Evolutionary conservation across 2,113 vertebrate genomes (phyloP).

Genomic region (Catagonus wagneri): DNA sequence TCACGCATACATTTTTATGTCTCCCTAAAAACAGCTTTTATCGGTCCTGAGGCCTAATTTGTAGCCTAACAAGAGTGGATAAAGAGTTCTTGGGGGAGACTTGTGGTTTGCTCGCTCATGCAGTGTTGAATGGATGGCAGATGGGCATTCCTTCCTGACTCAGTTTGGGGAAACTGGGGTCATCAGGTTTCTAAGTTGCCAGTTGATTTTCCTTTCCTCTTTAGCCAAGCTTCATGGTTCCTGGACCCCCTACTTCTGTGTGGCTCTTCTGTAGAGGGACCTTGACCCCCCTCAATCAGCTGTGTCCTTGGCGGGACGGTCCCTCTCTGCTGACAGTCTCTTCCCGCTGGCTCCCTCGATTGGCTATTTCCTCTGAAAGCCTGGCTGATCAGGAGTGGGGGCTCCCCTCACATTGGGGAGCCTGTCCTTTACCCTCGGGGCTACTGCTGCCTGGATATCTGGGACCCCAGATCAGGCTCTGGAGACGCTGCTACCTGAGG

Average conservation of each 20-base stretch:
- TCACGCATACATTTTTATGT: not conserved
- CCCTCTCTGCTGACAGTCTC: slow-evolving; percentile 87
- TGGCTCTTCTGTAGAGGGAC: slow-evolving; percentile 91
- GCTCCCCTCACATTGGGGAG: slow-evolving; percentile 83
- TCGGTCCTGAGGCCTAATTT: not conserved
- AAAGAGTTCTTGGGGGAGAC: not conserved
- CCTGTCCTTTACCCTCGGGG: slow-evolving; percentile 82
- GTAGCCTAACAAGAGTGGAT: not conserved
- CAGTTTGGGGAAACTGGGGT: slow-evolving; percentile 67
- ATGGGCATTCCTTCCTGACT: slow-evolving; percentile 89
- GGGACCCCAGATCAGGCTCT: slow-evolving; percentile 92
- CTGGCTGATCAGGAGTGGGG: slow-evolving; percentile 88
- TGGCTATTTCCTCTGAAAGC: slow-evolving; percentile 88
- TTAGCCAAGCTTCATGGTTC: slow-evolving; percentile 64
- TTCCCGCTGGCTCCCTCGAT: slow-evolving; percentile 83
- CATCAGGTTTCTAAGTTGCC: not conserved
- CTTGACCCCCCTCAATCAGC: slow-evolving; percentile 89
- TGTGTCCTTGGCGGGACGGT: slow-evolving; percentile 92
- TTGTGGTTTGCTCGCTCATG: slow-evolving; percentile 87
- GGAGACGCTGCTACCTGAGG: slow-evolving; percentile 95
- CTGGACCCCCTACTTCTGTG: slow-evolving; percentile 79
- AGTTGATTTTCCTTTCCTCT: slow-evolving; percentile 46
- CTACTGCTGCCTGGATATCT: slow-evolving; percentile 90
- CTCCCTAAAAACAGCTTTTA: slow-evolving; percentile 44
- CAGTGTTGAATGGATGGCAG: slow-evolving; percentile 91